Conservation (phyloP, 2,113 vertebrate species). For the Xenotilapia longispinis region DNA sequence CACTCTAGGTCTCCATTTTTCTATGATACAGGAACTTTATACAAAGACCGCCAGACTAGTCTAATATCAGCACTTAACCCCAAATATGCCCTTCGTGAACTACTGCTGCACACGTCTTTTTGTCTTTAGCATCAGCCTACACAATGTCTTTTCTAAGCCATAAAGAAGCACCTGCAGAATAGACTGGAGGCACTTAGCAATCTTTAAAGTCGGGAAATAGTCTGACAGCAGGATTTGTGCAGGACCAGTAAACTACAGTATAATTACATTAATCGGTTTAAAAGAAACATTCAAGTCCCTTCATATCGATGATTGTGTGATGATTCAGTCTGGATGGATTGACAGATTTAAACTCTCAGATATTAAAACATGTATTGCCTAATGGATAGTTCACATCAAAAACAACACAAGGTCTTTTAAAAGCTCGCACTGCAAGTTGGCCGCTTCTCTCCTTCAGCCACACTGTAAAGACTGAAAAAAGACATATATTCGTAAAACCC, state of each 20-base stretch:
- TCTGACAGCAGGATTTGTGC: not conserved
- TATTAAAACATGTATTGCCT: not conserved
- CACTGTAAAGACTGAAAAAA: not conserved
- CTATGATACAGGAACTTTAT: not conserved
- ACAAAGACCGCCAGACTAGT: not conserved
- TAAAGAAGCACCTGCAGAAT: not conserved
- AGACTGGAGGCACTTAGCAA: not conserved
- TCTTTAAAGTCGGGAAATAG: not conserved
- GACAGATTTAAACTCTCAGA: not conserved
- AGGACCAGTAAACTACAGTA: not conserved
- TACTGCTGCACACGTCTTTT: not conserved
- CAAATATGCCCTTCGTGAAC: not conserved
- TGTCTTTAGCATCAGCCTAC: not conserved
- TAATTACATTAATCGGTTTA: not conserved
- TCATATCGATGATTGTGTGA: accelerated
- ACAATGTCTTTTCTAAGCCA: not conserved
- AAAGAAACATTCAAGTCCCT: accelerated
- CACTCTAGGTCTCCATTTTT: not conserved
- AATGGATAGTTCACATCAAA: accelerated
- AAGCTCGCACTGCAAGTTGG: not conserved
- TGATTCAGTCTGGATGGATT: not conserved
- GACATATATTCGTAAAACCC: not conserved
- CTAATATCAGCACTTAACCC: not conserved
- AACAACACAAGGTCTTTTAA: not conserved
- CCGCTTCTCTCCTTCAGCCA: not conserved